Base-by-base conservation (phyloP, 2,888 invertebrate genomes). In the Cryptus armator region DNA sequence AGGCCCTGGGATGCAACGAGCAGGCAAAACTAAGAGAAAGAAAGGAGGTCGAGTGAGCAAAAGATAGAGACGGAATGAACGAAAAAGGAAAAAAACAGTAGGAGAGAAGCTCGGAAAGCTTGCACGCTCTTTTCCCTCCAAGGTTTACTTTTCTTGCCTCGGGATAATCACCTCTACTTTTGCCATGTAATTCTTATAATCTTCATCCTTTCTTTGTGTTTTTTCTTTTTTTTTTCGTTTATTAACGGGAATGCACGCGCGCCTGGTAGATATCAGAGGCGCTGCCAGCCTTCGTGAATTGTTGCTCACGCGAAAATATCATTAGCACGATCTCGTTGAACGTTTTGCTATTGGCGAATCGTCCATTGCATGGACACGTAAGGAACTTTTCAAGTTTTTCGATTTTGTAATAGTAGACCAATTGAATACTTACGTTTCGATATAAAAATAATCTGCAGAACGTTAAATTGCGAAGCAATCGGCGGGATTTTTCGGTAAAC, bases 171-270 rank as follows among this genome's bases (percentile, higher is more conserved):
- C 66, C 70, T 78, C 75, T 56, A 37, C 74, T 75, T 62, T 78
- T 74, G 66, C 72, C 46, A 48, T 64, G 75, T 75, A 74, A 83
- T 74, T 76, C 70, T 64, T 84, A 75, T 79, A 84, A 80, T 80
- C 16, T 80, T 66, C 14, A 37, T 51, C 19, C n/a, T 62, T 75
- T 66, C 12, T 37, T 67, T 37, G 24, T 71, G 16, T 10, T n/a
- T 19, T 67, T 16, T 12, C 12, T 46, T 2, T 59, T 48, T 37
- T 37, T 37, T 37, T 37, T 37, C 37, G 37, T 9, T 37, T 37
- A 37, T 37, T 37, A 37, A 37, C 37, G 37, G 37, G 37, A 37
- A 37, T 37, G 1, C 37, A 37, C 37, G 9, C 5, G 37, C 37
- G 37, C 0, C 7, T 37, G 37, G 37, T 9, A 37, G 37, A 37